Percentiles rank a stretch among this genome's conserved stretches.
These are phyloP conservation scores for Allolobophora icterica DNA, from an alignment of 2,888 invertebrate species.

Conservation along the genomic window DNA sequence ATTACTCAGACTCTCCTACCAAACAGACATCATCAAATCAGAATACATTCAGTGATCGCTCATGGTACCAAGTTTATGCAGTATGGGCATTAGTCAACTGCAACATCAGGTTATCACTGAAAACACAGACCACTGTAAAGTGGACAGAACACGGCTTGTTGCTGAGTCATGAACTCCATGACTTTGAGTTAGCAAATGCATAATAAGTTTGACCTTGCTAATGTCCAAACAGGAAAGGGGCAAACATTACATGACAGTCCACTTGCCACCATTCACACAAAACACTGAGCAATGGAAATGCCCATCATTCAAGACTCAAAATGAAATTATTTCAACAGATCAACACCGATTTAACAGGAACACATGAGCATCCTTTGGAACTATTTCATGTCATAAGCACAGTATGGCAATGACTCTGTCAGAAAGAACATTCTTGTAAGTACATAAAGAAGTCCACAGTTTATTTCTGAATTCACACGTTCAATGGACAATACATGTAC, in stretches of 20 bases:
- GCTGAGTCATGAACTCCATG: neutral
- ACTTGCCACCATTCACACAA: neutral
- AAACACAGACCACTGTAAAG: neutral
- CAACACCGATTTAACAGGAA: neutral
- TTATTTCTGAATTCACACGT: neutral
- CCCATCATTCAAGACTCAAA: neutral
- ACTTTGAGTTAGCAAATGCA: neutral
- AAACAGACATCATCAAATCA: neutral
- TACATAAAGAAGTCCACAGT: neutral
- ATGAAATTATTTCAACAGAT: neutral
- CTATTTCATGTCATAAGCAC: no score
- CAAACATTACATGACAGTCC: neutral
- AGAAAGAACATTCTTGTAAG: neutral
- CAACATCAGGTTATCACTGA: neutral
- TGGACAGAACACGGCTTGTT: neutral
- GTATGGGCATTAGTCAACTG: neutral
- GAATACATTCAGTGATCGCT: no score
- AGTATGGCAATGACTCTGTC: neutral
- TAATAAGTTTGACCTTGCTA: neutral
- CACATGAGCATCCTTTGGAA: neutral
- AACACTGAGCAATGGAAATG: neutral
- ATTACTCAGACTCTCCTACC: conserved; percentile 12
- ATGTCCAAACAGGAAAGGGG: neutral
- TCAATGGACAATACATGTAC: neutral
- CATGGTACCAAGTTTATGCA: no score